Evolutionary conservation across 2,797 vertebrate species (phyloP).

Genomic region (Enteromius fasciolatus): DNA sequence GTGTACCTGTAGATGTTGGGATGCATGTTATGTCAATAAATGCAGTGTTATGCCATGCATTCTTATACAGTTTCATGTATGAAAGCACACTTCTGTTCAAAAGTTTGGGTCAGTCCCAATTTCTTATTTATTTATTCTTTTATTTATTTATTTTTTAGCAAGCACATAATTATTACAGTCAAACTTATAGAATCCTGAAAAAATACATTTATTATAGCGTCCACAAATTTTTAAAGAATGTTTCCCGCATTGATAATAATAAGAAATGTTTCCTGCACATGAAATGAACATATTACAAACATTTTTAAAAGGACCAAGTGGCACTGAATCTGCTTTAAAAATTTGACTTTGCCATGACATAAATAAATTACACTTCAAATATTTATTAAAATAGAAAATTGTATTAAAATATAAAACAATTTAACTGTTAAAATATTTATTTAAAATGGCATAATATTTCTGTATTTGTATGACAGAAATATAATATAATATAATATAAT

Average conservation of each 20-base stretch:
- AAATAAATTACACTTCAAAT: not conserved
- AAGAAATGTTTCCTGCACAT: not conserved
- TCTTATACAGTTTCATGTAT: not conserved
- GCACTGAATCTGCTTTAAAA: not conserved
- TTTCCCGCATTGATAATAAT: not conserved
- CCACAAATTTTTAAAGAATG: not conserved
- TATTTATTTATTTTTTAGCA: too few relatives aligned
- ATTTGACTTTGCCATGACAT: not conserved
- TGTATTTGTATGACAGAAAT: not conserved
- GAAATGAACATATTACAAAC: not conserved
- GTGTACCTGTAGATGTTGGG: not conserved
- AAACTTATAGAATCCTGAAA: not conserved
- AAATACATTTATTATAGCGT: not conserved
- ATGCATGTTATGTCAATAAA: not conserved
- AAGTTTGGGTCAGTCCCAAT: not conserved
- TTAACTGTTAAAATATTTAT: not conserved
- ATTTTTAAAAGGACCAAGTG: not conserved
- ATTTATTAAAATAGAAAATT: not conserved
- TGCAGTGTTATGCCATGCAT: not conserved
- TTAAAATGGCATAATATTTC: not conserved
- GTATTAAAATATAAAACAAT: not conserved
- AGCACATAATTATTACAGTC: not conserved
- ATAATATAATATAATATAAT: not conserved
- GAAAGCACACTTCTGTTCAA: not conserved
- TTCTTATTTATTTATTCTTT: not conserved